Conservation (phyloP, 1,140 invertebrate genomes). For the Rhagoletis zephyria region DNA sequence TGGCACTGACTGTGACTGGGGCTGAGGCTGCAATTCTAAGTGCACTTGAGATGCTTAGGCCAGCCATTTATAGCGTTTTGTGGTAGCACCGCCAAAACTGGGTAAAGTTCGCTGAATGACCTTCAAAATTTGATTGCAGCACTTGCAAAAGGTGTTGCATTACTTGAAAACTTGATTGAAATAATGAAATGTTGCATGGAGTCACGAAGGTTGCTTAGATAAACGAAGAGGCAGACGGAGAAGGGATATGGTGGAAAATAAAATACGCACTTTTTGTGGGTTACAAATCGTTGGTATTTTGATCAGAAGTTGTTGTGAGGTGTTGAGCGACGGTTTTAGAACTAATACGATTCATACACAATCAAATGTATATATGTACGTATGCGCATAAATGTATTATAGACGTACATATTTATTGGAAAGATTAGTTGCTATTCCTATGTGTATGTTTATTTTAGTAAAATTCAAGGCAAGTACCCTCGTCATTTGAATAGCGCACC, state of each 20-base stretch:
- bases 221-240: too few species aligned
- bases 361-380: too few species aligned
- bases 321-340: too few species aligned
- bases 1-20: slow-evolving; percentile 39
- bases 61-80: neutral
- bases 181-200: slow-evolving; percentile 20
- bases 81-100: slow-evolving; percentile 62
- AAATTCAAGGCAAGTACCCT: too few species aligned
- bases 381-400: too few species aligned
- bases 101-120: slow-evolving; percentile 70
- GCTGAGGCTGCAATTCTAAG: slow-evolving; percentile 30
- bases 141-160: slow-evolving; percentile 9
- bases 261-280: neutral
- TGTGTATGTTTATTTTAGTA: too few species aligned
- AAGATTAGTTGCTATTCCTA: too few species aligned
- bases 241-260: neutral
- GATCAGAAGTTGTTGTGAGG: neutral
- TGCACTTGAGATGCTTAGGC: slow-evolving; percentile 37
- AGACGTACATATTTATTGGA: too few species aligned
- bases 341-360: too few species aligned
- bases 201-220: neutral
- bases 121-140: slow-evolving; percentile 61
- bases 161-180: slow-evolving; percentile 41
- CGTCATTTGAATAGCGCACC: too few species aligned
- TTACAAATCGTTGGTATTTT: neutral